phyloP scores from a whole-genome alignment of 2,888 invertebrate genomes.

The Arctia plantaginis region DNA sequence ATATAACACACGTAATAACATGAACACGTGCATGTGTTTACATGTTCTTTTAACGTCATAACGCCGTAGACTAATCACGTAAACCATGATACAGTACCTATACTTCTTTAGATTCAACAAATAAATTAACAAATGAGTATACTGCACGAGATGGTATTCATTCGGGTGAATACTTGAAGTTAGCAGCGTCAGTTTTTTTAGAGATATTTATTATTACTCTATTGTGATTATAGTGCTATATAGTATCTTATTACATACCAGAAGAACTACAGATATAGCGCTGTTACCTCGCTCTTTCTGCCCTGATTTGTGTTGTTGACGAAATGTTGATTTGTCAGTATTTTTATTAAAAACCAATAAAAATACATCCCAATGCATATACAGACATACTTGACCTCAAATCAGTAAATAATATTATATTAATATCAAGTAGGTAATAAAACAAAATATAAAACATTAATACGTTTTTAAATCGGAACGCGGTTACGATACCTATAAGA shows the following conservation, averaged over 20 bases:
- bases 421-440: constrained; percentile 46
- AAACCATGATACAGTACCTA: neutral
- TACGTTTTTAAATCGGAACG: constrained; percentile 41
- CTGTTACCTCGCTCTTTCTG: neutral
- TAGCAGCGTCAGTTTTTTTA: neutral
- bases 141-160: neutral
- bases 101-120: neutral
- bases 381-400: constrained; percentile 32
- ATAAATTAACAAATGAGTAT: neutral
- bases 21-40: neutral
- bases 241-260: neutral
- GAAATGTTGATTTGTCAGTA: neutral
- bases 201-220: neutral
- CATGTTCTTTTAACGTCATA: neutral
- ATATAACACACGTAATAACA: neutral
- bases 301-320: too few relatives aligned
- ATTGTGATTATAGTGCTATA: neutral
- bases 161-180: neutral
- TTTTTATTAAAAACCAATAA: constrained; percentile 21
- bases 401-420: constrained; percentile 47
- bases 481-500: constrained; percentile 40
- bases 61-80: neutral
- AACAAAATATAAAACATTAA: constrained; percentile 47
- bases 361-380: neutral
- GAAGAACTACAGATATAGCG: neutral